A percentile compares a stretch with the other conserved stretches of the same genome.
These are phyloP conservation scores for Caenorhabditis sp. DNA, from an alignment of 2,888 invertebrate species.

Conservation along the genomic window DNA sequence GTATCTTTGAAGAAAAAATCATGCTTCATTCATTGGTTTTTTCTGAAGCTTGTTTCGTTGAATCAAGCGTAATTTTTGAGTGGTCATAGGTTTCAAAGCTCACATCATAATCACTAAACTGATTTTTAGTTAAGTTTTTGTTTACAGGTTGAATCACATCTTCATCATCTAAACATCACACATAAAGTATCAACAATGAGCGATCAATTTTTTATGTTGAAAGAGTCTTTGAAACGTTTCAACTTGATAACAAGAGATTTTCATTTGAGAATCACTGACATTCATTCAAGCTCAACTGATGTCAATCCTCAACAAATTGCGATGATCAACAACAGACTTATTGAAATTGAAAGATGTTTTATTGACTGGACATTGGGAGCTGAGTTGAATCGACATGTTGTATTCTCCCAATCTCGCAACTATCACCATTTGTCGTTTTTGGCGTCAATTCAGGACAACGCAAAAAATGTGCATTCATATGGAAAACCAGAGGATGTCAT, in stretches of 20 bases:
- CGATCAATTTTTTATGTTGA: slow-evolving; percentile 30
- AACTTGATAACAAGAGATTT: slow-evolving; percentile 10
- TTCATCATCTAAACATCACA: slow-evolving; percentile 22
- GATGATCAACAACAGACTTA: slow-evolving; percentile 4
- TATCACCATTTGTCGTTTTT: slow-evolving; percentile 20
- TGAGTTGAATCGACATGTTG: slow-evolving; percentile 8
- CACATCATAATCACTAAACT: too few relatives aligned
- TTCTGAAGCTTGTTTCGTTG: too few relatives aligned
- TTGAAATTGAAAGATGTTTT: slow-evolving; percentile 10
- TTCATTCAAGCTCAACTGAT: background rate
- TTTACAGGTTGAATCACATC: slow-evolving; percentile 21
- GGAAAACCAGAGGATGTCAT: slow-evolving; percentile 8
- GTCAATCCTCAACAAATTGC: background rate
- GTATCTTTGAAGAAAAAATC: too few relatives aligned
- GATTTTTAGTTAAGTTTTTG: too few relatives aligned
- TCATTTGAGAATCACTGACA: slow-evolving; percentile 13
- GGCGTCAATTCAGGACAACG: slow-evolving; percentile 53
- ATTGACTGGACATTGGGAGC: slow-evolving; percentile 9
- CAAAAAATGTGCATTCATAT: slow-evolving; percentile 22
- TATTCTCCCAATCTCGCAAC: slow-evolving; percentile 34
- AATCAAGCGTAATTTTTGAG: too few relatives aligned
- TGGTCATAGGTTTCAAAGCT: too few relatives aligned
- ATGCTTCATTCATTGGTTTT: too few relatives aligned
- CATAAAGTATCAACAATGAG: slow-evolving; percentile 7
- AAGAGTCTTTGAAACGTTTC: slow-evolving; percentile 30